Conservation (phyloP, 2,113 vertebrate species). For the Excalfactoria chinensis region DNA sequence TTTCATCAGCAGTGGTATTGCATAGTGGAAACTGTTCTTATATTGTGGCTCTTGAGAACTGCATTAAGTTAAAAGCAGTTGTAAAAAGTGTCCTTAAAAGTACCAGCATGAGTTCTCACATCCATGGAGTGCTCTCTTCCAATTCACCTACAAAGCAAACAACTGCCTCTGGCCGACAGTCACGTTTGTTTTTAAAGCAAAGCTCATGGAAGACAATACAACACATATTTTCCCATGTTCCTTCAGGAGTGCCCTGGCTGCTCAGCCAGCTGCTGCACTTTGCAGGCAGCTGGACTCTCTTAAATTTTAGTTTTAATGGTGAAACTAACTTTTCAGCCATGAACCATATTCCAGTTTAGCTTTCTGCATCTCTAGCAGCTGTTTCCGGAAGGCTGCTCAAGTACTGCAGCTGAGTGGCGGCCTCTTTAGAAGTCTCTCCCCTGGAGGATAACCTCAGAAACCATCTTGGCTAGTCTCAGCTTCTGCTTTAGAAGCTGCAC, state of each 20-base stretch:
- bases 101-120: fast-evolving
- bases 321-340: constrained; percentile 49
- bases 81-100: not conserved
- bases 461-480: not conserved
- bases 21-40: not conserved
- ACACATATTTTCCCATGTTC: not conserved
- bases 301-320: constrained; percentile 48
- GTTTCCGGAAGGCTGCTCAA: constrained; percentile 47
- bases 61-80: not conserved
- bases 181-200: not conserved
- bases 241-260: constrained; percentile 1
- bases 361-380: constrained; percentile 35
- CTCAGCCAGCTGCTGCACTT: constrained; percentile 36
- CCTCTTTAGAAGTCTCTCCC: constrained; percentile 33
- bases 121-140: not conserved
- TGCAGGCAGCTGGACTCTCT: constrained; percentile 50
- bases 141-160: constrained; percentile 32
- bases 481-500: constrained; percentile 29
- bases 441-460: constrained; percentile 32
- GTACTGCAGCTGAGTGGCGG: not conserved
- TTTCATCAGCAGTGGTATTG: not conserved
- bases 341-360: constrained; percentile 14
- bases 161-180: not conserved
- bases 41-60: not conserved
- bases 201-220: not conserved